phyloP scores from a whole-genome alignment of 2,113 vertebrate genomes.

The Macrotus californicus region DNA sequence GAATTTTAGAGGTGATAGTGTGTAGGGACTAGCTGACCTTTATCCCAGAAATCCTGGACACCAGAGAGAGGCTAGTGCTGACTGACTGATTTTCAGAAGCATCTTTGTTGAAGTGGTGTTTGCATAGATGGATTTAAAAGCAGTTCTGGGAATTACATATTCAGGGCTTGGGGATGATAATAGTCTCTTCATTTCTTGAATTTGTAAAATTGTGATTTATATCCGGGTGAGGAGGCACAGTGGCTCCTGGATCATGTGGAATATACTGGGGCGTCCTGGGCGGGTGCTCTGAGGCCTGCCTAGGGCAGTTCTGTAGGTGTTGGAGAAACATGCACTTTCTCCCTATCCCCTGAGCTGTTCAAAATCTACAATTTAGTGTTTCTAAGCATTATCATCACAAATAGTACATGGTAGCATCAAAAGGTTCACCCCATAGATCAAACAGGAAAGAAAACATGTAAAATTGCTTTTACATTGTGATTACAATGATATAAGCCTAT shows the following conservation, averaged over 20 bases:
- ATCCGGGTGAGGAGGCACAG: not conserved
- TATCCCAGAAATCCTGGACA: not conserved
- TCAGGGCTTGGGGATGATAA: not conserved
- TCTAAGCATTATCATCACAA: not conserved
- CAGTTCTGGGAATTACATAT: not conserved
- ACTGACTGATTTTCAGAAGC: not conserved
- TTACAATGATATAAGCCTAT: not conserved
- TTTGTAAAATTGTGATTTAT: not conserved
- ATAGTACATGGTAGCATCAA: not conserved
- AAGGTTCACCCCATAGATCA: not conserved
- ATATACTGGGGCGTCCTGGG: not conserved
- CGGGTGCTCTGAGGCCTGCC: not conserved
- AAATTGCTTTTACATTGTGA: not conserved
- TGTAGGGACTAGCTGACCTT: not conserved
- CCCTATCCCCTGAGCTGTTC: rapidly evolving
- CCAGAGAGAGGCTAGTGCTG: not conserved
- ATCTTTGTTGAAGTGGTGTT: not conserved
- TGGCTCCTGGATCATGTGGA: not conserved
- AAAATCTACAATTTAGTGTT: not conserved
- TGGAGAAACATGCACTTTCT: not conserved
- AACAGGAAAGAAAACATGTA: not conserved
- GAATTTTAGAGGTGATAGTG: not conserved
- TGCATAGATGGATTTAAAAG: not conserved
- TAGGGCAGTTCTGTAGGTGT: not conserved
- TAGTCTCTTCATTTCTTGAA: not conserved